These are phyloP conservation scores for Semibalanus balanoides DNA, from an alignment of 1,140 invertebrate genomes.

Conservation along the genomic window DNA sequence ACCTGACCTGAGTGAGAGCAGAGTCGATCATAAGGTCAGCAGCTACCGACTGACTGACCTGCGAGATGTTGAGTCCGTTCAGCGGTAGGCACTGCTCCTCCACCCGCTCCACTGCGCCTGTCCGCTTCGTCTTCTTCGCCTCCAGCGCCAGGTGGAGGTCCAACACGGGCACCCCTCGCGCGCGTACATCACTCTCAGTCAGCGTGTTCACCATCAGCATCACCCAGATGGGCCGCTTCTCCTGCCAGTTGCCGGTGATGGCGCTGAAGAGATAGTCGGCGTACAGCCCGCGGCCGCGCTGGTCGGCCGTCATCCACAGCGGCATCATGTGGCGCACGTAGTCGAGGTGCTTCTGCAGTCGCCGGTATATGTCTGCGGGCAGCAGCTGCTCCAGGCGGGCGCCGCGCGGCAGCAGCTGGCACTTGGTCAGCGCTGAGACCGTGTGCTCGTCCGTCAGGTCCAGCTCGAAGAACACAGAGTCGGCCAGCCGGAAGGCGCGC, in stretches of 20 bases:
- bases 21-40: too few relatives aligned
- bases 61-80: slow-evolving; percentile 38
- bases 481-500: slow-evolving; percentile 33
- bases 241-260: slow-evolving; percentile 40
- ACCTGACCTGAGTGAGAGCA: too few relatives aligned
- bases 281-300: slow-evolving; percentile 35
- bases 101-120: slow-evolving; percentile 39
- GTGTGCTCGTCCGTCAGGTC: slow-evolving; percentile 39
- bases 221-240: slow-evolving; percentile 41
- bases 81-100: slow-evolving; percentile 42
- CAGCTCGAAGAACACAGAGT: slow-evolving; percentile 40
- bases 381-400: slow-evolving; percentile 33
- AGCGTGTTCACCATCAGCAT: slow-evolving; percentile 42
- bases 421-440: slow-evolving; percentile 33
- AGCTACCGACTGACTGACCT: slow-evolving; percentile 28
- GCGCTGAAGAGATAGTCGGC: slow-evolving; percentile 39
- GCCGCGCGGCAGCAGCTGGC: slow-evolving; percentile 37
- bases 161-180: slow-evolving; percentile 38
- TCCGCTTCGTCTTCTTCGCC: slow-evolving; percentile 35
- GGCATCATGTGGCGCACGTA: slow-evolving; percentile 36
- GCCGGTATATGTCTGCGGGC: slow-evolving; percentile 32
- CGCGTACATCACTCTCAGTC: slow-evolving; percentile 37
- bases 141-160: slow-evolving; percentile 41
- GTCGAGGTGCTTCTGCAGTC: slow-evolving; percentile 37
- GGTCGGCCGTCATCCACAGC: slow-evolving; percentile 36